A percentile compares a stretch with the other conserved stretches of the same genome.
Evolutionary conservation across 2,888 invertebrate genomes (phyloP).

Genomic region (Troglohyphantes excavatus): DNA sequence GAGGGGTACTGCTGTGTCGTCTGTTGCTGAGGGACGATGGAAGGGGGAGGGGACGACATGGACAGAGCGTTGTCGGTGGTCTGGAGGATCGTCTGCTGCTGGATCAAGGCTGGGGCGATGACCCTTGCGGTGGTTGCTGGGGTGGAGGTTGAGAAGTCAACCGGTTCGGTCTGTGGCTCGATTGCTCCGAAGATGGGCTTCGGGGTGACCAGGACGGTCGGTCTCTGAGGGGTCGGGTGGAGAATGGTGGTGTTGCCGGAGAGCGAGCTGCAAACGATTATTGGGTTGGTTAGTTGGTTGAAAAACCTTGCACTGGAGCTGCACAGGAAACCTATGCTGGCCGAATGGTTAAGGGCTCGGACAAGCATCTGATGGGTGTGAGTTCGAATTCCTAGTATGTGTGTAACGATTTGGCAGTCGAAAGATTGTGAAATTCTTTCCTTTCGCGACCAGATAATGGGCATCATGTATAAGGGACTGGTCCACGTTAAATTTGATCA

Average conservation of each 20-base stretch:
- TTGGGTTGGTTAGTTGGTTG: too few relatives aligned
- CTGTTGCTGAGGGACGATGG: neutral
- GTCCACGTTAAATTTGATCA: too few relatives aligned
- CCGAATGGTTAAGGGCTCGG: too few relatives aligned
- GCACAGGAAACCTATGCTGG: too few relatives aligned
- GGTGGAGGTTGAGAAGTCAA: conserved; percentile 86
- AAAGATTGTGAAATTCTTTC: too few relatives aligned
- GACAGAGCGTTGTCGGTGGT: conserved; percentile 16
- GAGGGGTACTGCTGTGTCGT: conserved; percentile 11
- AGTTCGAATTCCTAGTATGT: too few relatives aligned
- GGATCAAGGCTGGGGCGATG: conserved; percentile 52
- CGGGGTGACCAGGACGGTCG: conserved; percentile 76
- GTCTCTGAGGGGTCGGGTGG: conserved; percentile 72
- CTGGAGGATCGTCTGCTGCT: conserved; percentile 58
- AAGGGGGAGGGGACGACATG: conserved; percentile 39
- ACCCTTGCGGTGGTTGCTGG: neutral
- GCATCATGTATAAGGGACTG: too few relatives aligned
- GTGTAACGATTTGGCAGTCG: too few relatives aligned
- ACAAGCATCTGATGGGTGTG: too few relatives aligned
- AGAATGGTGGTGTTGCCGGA: conserved; percentile 58
- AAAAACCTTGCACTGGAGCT: too few relatives aligned
- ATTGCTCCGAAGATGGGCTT: conserved; percentile 73
- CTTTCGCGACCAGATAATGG: too few relatives aligned
- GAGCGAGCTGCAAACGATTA: conserved; percentile 38
- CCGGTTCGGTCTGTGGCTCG: conserved; percentile 86